phyloP scores from a whole-genome alignment of 2,888 invertebrate genomes.

The Drepanosiphum platanoidis region DNA sequence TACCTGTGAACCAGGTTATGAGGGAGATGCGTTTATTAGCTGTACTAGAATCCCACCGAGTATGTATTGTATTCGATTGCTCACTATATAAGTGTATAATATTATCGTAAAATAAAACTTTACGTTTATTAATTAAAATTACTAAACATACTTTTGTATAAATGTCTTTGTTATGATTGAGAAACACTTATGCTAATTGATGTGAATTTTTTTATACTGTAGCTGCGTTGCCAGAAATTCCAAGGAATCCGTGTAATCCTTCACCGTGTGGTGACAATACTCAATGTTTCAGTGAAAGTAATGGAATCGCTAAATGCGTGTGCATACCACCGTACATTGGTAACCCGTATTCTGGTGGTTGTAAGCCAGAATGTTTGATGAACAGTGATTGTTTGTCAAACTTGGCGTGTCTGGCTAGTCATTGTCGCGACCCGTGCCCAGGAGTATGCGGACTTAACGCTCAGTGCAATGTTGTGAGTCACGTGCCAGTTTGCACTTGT shows the following conservation, averaged over 20 bases:
- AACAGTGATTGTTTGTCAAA: conserved; percentile 83
- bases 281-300: conserved; percentile 75
- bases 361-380: conserved; percentile 84
- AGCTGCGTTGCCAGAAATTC: conserved; percentile 65
- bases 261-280: conserved; percentile 88
- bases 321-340: conserved; percentile 90
- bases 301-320: conserved; percentile 78
- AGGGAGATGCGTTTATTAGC: conserved; percentile 86
- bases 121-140: neutral
- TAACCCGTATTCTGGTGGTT: conserved; percentile 86
- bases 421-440: conserved; percentile 86
- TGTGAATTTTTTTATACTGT: conserved; percentile 46
- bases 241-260: conserved; percentile 77
- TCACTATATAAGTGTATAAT: neutral
- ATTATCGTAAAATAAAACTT: neutral
- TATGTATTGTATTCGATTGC: no score
- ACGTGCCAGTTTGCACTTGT: conserved; percentile 85
- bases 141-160: no score
- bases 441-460: conserved; percentile 86
- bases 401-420: conserved; percentile 82
- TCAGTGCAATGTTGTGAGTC: conserved; percentile 83
- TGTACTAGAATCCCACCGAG: conserved; percentile 73
- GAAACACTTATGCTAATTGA: neutral
- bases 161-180: no score
- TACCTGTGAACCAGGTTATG: conserved; percentile 79